These are phyloP conservation scores for Imbricaverruca yamaguchii DNA, from an alignment of 2,888 invertebrate genomes.

Conservation along the genomic window DNA sequence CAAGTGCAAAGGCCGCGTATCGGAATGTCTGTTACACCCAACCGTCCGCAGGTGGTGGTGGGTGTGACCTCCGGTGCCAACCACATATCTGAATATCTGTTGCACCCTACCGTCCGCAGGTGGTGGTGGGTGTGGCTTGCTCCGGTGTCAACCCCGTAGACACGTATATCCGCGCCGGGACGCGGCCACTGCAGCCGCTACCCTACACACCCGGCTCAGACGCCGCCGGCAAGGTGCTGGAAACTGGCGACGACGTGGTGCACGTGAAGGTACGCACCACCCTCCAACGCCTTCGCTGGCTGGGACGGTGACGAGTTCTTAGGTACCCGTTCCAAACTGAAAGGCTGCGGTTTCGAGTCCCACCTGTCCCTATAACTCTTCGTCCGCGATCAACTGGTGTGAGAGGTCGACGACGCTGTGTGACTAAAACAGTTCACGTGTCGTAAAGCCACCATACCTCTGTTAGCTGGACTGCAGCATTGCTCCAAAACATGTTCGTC, in stretches of 20 bases:
- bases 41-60: slow-evolving; percentile 44
- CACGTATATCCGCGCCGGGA: slow-evolving; percentile 49
- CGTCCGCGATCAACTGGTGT: neutral
- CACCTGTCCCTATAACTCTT: neutral
- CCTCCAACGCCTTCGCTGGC: neutral
- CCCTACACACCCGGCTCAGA: slow-evolving; percentile 50
- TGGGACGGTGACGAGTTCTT: neutral
- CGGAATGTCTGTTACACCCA: too few species aligned
- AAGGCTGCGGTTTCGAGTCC: neutral
- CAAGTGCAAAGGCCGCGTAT: too few species aligned
- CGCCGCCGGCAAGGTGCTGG: slow-evolving; percentile 47
- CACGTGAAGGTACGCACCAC: slow-evolving; percentile 41
- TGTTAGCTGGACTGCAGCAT: too few species aligned
- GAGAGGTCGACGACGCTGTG: neutral
- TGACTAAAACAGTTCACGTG: too few species aligned
- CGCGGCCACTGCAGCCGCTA: slow-evolving; percentile 43
- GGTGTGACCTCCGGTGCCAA: slow-evolving; percentile 49
- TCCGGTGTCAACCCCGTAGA: slow-evolving; percentile 53
- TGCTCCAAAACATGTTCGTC: too few species aligned
- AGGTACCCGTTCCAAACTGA: neutral
- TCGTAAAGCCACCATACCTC: too few species aligned
- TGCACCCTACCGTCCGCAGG: slow-evolving; percentile 37
- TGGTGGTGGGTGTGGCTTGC: slow-evolving; percentile 46
- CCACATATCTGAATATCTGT: slow-evolving; percentile 41
- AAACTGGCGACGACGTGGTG: slow-evolving; percentile 42